Evolutionary conservation across 2,113 vertebrate species (phyloP).

Genomic region (Eulemur macaco): DNA sequence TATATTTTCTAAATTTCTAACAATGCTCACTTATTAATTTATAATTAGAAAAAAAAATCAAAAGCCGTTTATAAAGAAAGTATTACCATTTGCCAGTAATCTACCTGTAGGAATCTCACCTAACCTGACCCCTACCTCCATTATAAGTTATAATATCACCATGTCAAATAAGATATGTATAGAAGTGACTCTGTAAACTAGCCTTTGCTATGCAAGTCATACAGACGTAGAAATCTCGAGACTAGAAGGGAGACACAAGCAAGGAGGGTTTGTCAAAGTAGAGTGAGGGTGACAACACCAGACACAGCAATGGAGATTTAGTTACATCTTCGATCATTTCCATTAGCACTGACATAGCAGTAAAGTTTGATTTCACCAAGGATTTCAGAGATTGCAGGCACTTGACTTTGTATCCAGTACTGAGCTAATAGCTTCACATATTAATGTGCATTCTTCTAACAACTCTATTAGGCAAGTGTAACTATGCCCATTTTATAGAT

Average conservation of each 20-base stretch:
- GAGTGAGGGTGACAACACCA: fast-evolving
- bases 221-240: background rate
- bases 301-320: background rate
- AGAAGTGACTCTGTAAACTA: background rate
- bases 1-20: conserved; percentile 27
- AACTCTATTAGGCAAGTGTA: background rate
- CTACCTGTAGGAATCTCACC: background rate
- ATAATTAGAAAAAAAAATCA: background rate
- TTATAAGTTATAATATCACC: background rate
- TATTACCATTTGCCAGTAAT: background rate
- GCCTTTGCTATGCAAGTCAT: background rate
- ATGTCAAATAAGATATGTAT: background rate
- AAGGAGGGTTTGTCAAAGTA: background rate
- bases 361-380: background rate
- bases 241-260: background rate
- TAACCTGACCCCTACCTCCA: background rate
- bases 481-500: background rate
- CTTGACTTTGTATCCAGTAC: background rate
- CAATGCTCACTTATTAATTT: background rate
- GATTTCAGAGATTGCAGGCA: background rate
- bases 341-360: background rate
- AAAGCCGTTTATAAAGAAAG: background rate
- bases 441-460: too few species aligned
- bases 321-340: background rate
- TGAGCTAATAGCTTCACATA: background rate